Conservation (phyloP, 2,888 invertebrate species). For the Heteropelma amictum region DNA sequence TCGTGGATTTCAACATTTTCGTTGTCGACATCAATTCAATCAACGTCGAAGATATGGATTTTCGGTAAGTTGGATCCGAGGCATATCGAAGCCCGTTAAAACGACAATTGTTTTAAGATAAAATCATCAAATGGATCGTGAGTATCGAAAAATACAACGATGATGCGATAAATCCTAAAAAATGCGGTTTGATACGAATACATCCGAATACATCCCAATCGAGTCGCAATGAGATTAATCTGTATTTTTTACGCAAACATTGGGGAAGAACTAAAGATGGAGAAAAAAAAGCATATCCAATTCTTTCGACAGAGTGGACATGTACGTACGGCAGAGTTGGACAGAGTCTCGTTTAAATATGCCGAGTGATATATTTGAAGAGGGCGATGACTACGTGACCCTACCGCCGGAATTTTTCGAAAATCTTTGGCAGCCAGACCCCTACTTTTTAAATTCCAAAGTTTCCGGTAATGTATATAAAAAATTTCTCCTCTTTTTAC, state of each 20-base stretch:
- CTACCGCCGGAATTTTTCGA: slow-evolving; percentile 89
- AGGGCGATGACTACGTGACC: slow-evolving; percentile 89
- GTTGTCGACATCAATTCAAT: slow-evolving; percentile 93
- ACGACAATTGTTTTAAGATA: not conserved
- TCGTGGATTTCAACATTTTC: slow-evolving; percentile 89
- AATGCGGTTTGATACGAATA: no score
- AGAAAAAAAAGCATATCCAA: slow-evolving; percentile 30
- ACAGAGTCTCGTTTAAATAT: slow-evolving; percentile 86
- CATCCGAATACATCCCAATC: no score
- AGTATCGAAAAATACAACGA: no score
- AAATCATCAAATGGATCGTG: not conserved
- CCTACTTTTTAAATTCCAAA: slow-evolving; percentile 91
- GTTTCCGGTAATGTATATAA: slow-evolving; percentile 83
- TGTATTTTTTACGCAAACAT: not conserved
- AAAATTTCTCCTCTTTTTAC: not conserved
- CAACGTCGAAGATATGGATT: slow-evolving; percentile 93
- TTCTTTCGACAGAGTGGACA: slow-evolving; percentile 84
- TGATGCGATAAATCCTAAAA: no score
- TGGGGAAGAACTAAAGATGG: slow-evolving; percentile 9
- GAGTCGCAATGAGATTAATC: no score
- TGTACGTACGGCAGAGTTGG: slow-evolving; percentile 92
- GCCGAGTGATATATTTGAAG: slow-evolving; percentile 88
- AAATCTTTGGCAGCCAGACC: slow-evolving; percentile 92
- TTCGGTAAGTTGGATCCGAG: slow-evolving; percentile 81
- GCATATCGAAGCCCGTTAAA: not conserved